Percentiles rank a stretch among this genome's conserved stretches.
Conservation (phyloP, 2,888 invertebrate genomes). For the Pedicia rivosa region DNA sequence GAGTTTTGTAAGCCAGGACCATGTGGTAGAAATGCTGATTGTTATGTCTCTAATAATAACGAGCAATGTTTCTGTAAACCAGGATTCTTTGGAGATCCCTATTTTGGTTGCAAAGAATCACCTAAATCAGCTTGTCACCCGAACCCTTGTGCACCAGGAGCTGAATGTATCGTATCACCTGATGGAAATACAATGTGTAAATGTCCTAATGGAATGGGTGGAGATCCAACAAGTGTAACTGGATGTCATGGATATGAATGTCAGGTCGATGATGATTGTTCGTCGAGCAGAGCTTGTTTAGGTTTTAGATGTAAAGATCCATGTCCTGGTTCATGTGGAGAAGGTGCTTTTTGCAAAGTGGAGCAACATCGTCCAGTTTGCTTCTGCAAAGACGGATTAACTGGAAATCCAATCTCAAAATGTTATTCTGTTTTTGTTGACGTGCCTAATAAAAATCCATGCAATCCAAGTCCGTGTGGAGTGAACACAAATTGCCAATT, state of each 20-base stretch:
- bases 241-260: conserved; percentile 72
- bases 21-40: conserved; percentile 68
- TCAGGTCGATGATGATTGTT: conserved; percentile 63
- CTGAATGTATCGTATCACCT: conserved; percentile 49
- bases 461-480: conserved; percentile 61
- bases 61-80: conserved; percentile 71
- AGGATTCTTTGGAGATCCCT: conserved; percentile 65
- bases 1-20: conserved; percentile 66
- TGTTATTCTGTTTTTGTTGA: conserved; percentile 43
- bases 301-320: conserved; percentile 67
- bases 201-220: conserved; percentile 58
- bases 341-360: conserved; percentile 54
- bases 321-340: conserved; percentile 66
- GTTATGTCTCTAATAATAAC: conserved; percentile 63
- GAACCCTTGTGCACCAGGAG: conserved; percentile 67
- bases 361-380: conserved; percentile 70
- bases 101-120: conserved; percentile 54
- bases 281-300: conserved; percentile 55
- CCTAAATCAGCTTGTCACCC: conserved; percentile 56
- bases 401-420: conserved; percentile 61
- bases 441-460: conserved; percentile 45
- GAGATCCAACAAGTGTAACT: conserved; percentile 52
- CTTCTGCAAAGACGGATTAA: conserved; percentile 50
- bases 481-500: conserved; percentile 62
- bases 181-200: conserved; percentile 55